Evolutionary conservation across 2,888 invertebrate genomes (phyloP).

Genomic region (Neoitamus cyanurus): DNA sequence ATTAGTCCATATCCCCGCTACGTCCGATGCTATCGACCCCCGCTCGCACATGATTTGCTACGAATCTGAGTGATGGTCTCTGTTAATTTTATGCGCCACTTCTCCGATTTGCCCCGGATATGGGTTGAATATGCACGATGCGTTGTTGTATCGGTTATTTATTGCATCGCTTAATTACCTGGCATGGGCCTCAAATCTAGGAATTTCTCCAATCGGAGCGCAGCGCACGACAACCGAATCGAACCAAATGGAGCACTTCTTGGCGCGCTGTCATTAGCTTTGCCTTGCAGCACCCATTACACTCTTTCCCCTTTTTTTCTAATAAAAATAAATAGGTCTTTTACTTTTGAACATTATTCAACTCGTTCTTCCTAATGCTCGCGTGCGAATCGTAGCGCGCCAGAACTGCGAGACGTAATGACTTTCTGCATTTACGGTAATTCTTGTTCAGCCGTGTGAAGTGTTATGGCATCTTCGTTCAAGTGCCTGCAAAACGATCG

Average conservation of each 20-base stretch:
- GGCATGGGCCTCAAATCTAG: background rate
- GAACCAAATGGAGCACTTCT: background rate
- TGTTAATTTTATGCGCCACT: conserved; percentile 1
- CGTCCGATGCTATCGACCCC: background rate
- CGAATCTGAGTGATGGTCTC: background rate
- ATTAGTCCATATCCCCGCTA: background rate
- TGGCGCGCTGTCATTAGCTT: background rate
- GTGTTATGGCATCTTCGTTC: background rate
- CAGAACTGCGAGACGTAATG: background rate
- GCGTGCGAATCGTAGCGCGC: background rate
- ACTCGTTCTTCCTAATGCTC: background rate
- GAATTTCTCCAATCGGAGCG: background rate
- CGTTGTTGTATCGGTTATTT: background rate
- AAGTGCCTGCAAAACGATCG: background rate
- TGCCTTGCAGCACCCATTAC: background rate
- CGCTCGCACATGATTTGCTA: background rate
- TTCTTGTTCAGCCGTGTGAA: background rate
- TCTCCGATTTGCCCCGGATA: background rate
- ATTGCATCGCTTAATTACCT: conserved; percentile 13
- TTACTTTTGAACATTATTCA: background rate
- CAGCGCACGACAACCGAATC: background rate
- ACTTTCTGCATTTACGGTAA: conserved; percentile 1
- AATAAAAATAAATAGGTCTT: conserved; percentile 4
- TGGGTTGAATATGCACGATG: background rate
- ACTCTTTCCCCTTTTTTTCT: background rate